Conservation (phyloP, 2,113 vertebrate genomes). For the Cichladusa arquata region DNA sequence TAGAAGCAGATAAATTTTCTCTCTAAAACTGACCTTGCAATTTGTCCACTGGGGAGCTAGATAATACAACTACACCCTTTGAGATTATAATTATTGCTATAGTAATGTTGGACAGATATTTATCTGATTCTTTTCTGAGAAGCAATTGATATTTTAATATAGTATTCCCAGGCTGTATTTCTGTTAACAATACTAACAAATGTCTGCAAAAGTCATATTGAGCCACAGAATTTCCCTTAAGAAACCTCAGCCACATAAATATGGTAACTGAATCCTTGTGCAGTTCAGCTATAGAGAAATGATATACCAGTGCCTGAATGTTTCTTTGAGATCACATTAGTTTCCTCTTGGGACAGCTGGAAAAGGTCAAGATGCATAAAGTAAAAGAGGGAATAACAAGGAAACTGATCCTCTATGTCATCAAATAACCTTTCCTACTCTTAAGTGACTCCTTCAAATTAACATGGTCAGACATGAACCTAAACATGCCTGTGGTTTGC, state of each 20-base stretch:
- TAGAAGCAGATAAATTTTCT: neutral
- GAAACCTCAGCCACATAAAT: neutral
- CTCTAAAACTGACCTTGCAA: neutral
- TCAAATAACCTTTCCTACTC: constrained; percentile 20
- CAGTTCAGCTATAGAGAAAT: neutral
- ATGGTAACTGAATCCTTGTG: neutral
- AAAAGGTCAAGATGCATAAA: constrained; percentile 35
- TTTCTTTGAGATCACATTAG: neutral
- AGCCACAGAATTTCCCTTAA: neutral
- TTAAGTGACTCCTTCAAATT: constrained; percentile 4
- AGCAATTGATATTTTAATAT: neutral
- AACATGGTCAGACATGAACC: neutral
- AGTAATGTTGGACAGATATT: neutral
- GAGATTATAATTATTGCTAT: neutral
- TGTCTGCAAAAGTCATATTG: neutral
- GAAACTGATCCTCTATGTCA: neutral
- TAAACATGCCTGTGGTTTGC: neutral
- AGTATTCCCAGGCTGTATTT: neutral
- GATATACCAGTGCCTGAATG: neutral
- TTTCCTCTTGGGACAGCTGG: neutral
- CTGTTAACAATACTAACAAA: neutral
- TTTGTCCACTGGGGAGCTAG: neutral
- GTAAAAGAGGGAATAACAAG: neutral
- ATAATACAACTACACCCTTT: neutral
- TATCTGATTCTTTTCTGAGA: neutral